Conservation (phyloP, 2,113 vertebrate genomes). For the Tringa solitaria region DNA sequence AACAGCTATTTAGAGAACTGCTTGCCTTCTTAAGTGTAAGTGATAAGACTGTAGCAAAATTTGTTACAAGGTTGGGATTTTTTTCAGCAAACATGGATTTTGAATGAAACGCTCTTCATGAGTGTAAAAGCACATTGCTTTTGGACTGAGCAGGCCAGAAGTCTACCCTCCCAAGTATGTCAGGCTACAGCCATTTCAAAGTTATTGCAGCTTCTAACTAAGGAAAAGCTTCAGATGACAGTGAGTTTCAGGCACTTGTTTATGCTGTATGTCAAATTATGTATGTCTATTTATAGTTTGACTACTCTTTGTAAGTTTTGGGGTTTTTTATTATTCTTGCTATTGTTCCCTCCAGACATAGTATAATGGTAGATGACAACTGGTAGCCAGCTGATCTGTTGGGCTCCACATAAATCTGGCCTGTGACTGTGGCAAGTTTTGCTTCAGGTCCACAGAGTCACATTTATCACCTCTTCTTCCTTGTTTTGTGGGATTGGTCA, state of each 20-base stretch:
- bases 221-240: neutral
- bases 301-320: neutral
- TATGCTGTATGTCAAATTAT: neutral
- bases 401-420: neutral
- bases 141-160: neutral
- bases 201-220: neutral
- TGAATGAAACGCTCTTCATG: neutral
- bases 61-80: neutral
- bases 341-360: neutral
- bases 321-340: neutral
- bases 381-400: neutral
- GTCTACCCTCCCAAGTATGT: neutral
- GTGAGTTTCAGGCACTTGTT: neutral
- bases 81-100: neutral
- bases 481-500: neutral
- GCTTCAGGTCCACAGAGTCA: neutral
- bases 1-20: neutral
- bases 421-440: neutral
- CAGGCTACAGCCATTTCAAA: neutral
- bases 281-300: neutral
- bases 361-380: neutral
- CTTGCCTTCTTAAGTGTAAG: neutral
- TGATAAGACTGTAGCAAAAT: neutral
- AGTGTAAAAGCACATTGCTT: neutral
- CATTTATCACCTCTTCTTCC: neutral